These are phyloP conservation scores for Tonatia bakeri DNA, from an alignment of 2,113 vertebrate genomes.

Conservation along the genomic window DNA sequence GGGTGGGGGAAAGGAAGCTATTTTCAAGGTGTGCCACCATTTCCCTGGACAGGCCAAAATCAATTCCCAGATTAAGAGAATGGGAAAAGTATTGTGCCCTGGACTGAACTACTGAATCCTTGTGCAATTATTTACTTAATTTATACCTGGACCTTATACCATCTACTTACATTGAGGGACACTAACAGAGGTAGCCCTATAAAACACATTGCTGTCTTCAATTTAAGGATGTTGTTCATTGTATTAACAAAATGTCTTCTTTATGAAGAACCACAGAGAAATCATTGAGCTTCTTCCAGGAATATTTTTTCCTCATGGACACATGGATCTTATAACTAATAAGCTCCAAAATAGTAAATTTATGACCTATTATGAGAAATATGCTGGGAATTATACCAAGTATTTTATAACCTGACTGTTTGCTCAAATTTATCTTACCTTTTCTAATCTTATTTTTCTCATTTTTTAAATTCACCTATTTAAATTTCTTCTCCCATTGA, in stretches of 20 bases:
- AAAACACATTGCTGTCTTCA: background rate
- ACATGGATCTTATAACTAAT: background rate
- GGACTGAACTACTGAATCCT: background rate
- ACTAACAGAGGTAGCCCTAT: background rate
- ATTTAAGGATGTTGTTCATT: background rate
- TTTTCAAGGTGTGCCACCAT: background rate
- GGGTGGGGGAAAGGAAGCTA: background rate
- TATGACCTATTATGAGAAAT: background rate
- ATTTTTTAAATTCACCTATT: slow-evolving; percentile 8
- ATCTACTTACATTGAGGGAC: background rate
- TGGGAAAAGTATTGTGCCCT: background rate
- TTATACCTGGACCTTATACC: background rate
- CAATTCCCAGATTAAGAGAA: background rate
- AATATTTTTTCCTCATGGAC: background rate
- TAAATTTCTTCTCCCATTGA: background rate
- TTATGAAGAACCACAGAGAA: background rate
- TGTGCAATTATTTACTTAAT: background rate
- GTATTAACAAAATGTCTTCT: background rate
- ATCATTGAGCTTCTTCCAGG: background rate
- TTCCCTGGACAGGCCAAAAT: background rate
- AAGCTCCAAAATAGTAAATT: background rate
- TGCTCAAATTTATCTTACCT: background rate
- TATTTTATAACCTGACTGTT: background rate
- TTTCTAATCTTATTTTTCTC: background rate
- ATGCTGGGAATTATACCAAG: background rate